Base-by-base conservation (phyloP, 2,797 vertebrate species). In the Megalops cyprinoides region DNA sequence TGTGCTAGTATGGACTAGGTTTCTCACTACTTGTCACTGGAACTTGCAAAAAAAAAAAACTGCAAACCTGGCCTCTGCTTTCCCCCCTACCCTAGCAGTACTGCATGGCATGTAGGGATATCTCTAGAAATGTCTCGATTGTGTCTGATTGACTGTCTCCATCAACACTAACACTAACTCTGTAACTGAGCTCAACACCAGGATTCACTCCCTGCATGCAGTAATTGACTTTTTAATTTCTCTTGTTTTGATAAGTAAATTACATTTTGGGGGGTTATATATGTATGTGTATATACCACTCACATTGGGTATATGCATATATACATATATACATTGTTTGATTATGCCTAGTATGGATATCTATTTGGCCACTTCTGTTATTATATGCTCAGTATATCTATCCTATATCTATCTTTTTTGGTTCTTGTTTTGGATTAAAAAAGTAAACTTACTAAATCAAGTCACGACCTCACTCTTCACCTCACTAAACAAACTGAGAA, bases 251-350 rank as follows among this genome's bases (percentile, higher is more conserved):
- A 89, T 82, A 86, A 78, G 87, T 79, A 87, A 86, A 92, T 88
- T 85, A 88, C 89, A 92, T 91, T 90, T 18, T 37, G 18, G 1
- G 77, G 89, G 86, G 37, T 58, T 84, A 93, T 94, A 91, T 92
- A 92, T 94, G 91, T 91, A 82, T 86, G 91, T 93, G 89, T 92
- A 91, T 93, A 92, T 92, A 91, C 89, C 58, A 62, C 78, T 65
- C 28, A 85, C 87, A 86, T 90, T 76, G 55, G 37, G 67, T 18
- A 87, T 86, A 88, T 92, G 91, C 93, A 92, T 93, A 86, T 92
- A 93, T 93, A 89, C 91, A 92, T 93, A 91, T 92, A 93, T 92
- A 85, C 87, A 44, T 84, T 87, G 37, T 88, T 85, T 88, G 84
- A 92, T 91, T 91, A 87, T 84, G 88, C 87, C 90, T 86, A 87